Percentiles rank a stretch among this genome's conserved stretches.
These are phyloP conservation scores for Argya squamiceps DNA, from an alignment of 2,797 vertebrate genomes.

Conservation along the genomic window DNA sequence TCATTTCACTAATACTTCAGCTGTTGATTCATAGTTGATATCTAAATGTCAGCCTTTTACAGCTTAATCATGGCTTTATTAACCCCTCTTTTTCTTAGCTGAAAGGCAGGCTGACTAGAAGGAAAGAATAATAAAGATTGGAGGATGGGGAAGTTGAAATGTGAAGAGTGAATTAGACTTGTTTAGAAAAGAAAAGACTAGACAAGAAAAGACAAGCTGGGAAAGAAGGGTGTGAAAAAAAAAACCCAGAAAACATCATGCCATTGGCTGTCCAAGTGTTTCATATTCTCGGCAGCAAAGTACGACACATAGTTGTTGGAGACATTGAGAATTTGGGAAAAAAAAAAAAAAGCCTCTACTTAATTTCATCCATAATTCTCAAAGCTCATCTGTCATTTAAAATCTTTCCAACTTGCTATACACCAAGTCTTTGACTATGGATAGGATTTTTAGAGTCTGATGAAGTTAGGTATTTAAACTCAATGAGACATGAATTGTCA, in stretches of 20 bases:
- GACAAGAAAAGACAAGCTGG: conserved; percentile 62
- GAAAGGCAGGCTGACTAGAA: neutral
- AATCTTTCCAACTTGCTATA: conserved; percentile 15
- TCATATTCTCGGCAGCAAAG: conserved; percentile 40
- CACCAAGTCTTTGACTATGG: neutral
- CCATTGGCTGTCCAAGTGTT: conserved; percentile 20
- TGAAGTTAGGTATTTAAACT: conserved; percentile 17
- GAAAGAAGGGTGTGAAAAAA: conserved; percentile 65
- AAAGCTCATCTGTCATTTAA: conserved; percentile 42
- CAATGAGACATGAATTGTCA: neutral
- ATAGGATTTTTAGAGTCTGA: conserved; percentile 3
- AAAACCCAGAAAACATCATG: conserved; percentile 9
- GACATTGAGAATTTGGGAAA: neutral
- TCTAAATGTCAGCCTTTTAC: conserved; percentile 69
- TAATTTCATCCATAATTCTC: conserved; percentile 16
- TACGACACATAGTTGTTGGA: neutral
- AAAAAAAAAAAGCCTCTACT: neutral
- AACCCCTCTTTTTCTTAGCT: conserved; percentile 46
- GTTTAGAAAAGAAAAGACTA: conserved; percentile 56
- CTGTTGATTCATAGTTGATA: conserved; percentile 69
- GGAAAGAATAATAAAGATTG: conserved; percentile 16
- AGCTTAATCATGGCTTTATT: conserved; percentile 76
- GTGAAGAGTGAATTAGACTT: conserved; percentile 28
- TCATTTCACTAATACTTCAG: conserved; percentile 67
- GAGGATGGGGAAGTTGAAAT: conserved; percentile 7